phyloP scores from a whole-genome alignment of 1,140 invertebrate genomes.

The Pseudomyrmex concolor region DNA sequence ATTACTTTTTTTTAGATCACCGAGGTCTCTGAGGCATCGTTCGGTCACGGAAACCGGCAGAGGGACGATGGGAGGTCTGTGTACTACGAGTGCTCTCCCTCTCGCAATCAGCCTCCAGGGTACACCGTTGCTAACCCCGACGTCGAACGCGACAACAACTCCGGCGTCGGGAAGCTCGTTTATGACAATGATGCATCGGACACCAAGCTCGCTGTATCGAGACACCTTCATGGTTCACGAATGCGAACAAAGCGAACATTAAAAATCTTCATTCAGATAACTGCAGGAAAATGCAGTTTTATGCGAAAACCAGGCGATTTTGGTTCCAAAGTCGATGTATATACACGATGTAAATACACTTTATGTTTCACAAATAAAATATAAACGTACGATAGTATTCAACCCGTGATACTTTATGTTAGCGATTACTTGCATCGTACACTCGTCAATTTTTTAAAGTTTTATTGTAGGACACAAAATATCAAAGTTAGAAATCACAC shows the following conservation, averaged over 20 bases:
- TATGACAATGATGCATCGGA: conserved; percentile 73
- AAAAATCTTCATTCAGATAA: neutral
- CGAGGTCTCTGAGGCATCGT: conserved; percentile 86
- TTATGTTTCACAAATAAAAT: too few species aligned
- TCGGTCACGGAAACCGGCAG: conserved; percentile 87
- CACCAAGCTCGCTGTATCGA: conserved; percentile 71
- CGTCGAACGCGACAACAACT: conserved; percentile 79
- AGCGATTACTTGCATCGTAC: too few species aligned
- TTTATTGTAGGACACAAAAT: too few species aligned
- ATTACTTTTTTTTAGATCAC: conserved; percentile 82
- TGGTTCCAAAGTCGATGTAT: too few species aligned
- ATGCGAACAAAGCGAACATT: conserved; percentile 63
- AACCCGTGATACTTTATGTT: too few species aligned
- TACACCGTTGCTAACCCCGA: conserved; percentile 86
- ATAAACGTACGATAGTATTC: too few species aligned
- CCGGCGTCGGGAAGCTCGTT: conserved; percentile 73
- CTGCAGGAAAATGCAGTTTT: too few species aligned
- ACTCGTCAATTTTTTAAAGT: too few species aligned
- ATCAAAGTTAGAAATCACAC: too few species aligned
- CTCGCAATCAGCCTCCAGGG: conserved; percentile 88
- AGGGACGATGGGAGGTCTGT: conserved; percentile 85
- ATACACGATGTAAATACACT: too few species aligned
- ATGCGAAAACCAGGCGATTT: too few species aligned
- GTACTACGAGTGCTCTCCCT: conserved; percentile 87
- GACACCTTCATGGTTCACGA: conserved; percentile 74